phyloP scores from a whole-genome alignment of 2,113 vertebrate genomes.

The Lepidothrix coronata region DNA sequence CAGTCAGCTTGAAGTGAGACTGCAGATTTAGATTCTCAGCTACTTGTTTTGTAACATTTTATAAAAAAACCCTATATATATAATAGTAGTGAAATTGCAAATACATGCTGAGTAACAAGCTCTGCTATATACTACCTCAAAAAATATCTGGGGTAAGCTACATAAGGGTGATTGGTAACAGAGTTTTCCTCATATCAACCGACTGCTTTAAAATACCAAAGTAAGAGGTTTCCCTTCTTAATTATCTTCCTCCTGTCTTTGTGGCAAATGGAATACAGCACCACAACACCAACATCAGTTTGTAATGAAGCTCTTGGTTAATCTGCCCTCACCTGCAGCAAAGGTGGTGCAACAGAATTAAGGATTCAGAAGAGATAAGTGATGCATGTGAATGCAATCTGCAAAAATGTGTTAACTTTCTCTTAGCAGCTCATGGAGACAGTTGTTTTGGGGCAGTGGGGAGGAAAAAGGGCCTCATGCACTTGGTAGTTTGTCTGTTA shows the following conservation, averaged over 20 bases:
- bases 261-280: slow-evolving; percentile 23
- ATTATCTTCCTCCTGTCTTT: neutral
- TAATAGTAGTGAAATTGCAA: neutral
- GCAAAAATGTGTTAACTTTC: neutral
- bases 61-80: neutral
- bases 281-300: neutral
- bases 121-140: neutral
- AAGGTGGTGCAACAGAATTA: slow-evolving; percentile 38
- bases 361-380: neutral
- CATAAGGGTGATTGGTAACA: neutral
- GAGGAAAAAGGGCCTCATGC: neutral
- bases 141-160: neutral
- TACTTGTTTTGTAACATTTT: neutral
- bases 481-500: neutral
- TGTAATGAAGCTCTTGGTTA: slow-evolving; percentile 32
- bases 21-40: neutral
- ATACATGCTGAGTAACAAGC: neutral
- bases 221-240: neutral
- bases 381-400: neutral
- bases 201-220: neutral
- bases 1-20: neutral
- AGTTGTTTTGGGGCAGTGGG: neutral
- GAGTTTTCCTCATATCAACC: neutral
- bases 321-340: slow-evolving; percentile 19
- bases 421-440: neutral